These are phyloP conservation scores for Calephelis virginiensis DNA, from an alignment of 1,140 invertebrate genomes.

Conservation along the genomic window DNA sequence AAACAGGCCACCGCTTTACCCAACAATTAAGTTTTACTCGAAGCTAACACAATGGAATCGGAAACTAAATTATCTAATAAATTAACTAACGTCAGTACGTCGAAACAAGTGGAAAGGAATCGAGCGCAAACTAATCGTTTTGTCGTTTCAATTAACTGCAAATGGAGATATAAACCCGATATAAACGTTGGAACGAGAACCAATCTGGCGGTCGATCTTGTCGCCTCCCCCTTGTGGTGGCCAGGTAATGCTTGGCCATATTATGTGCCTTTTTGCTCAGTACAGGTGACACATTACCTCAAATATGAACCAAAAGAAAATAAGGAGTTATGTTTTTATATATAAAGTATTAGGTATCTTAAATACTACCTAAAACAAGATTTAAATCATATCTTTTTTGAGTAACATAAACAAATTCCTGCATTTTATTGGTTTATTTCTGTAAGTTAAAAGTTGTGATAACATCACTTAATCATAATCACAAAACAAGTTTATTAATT, in stretches of 20 bases:
- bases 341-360: too few species aligned
- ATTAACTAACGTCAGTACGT: slow-evolving; percentile 50
- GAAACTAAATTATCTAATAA: slow-evolving; percentile 65
- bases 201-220: slow-evolving; percentile 31
- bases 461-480: too few species aligned
- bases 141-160: slow-evolving; percentile 60
- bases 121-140: slow-evolving; percentile 56
- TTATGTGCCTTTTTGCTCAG: background rate
- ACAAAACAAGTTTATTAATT: too few species aligned
- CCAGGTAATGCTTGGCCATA: slow-evolving; percentile 23
- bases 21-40: slow-evolving; percentile 9
- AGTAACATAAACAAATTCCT: too few species aligned
- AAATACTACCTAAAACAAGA: too few species aligned
- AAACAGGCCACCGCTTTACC: too few species aligned
- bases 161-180: slow-evolving; percentile 57
- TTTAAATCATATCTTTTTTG: too few species aligned
- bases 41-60: slow-evolving; percentile 33
- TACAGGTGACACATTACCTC: too few species aligned
- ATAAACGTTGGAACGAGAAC: slow-evolving; percentile 28
- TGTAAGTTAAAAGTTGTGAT: too few species aligned
- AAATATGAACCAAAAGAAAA: too few species aligned
- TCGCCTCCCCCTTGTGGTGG: slow-evolving; percentile 31
- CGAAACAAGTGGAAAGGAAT: slow-evolving; percentile 54
- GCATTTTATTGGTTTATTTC: too few species aligned
- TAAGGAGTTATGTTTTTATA: too few species aligned